These are phyloP conservation scores for Drosophila multiciliata DNA, from an alignment of 2,888 invertebrate species.

Conservation along the genomic window DNA sequence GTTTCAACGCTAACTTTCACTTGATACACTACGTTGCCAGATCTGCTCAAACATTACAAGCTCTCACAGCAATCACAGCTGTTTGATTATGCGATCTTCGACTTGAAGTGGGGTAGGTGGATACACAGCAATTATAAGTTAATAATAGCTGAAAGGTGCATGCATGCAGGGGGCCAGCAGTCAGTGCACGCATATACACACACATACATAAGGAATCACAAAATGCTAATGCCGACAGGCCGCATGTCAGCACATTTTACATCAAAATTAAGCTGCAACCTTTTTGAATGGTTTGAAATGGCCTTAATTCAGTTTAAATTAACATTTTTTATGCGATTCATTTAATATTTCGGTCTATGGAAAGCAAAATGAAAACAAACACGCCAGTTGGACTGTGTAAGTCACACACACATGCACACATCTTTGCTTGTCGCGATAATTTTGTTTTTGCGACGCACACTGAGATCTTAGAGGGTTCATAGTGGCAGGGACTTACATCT, in stretches of 20 bases:
- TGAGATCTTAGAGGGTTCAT: background rate
- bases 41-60: constrained; percentile 33
- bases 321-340: constrained; percentile 20
- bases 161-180: constrained; percentile 37
- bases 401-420: constrained; percentile 10
- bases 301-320: background rate
- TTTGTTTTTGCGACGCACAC: constrained; percentile 29
- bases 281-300: constrained; percentile 18
- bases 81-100: constrained; percentile 33
- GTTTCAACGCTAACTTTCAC: constrained; percentile 43
- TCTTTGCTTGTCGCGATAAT: constrained; percentile 26
- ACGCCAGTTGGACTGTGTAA: constrained; percentile 62
- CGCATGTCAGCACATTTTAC: constrained; percentile 22
- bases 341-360: constrained; percentile 10
- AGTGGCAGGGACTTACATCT: constrained; percentile 81
- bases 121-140: constrained; percentile 31
- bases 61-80: constrained; percentile 64
- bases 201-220: constrained; percentile 18
- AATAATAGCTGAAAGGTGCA: constrained; percentile 50
- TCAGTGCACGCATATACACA: constrained; percentile 25
- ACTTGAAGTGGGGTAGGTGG: background rate
- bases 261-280: constrained; percentile 43
- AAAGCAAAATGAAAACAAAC: constrained; percentile 64
- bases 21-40: constrained; percentile 51
- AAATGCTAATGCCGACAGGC: constrained; percentile 8